phyloP scores from a whole-genome alignment of 2,113 vertebrate species.

The Vulpes lagopus region DNA sequence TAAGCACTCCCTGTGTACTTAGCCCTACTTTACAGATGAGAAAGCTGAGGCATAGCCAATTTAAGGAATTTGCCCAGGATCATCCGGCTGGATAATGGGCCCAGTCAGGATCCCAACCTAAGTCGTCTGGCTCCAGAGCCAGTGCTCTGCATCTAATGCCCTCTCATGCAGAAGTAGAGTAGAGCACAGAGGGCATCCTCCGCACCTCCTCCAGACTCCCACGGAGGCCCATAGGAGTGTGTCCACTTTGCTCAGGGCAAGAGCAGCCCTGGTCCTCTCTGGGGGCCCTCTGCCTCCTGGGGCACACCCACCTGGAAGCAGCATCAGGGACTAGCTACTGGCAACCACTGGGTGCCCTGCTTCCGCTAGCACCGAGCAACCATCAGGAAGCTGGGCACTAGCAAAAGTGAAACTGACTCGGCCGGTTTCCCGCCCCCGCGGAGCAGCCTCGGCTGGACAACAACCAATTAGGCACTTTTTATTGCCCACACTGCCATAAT shows the following conservation, averaged over 20 bases:
- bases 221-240: background rate
- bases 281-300: background rate
- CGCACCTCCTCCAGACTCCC: background rate
- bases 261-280: background rate
- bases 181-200: background rate
- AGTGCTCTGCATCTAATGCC: background rate
- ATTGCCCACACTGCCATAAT: conserved; percentile 79
- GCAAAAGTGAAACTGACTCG: conserved; percentile 83
- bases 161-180: background rate
- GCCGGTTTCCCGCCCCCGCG: conserved; percentile 73
- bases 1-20: background rate
- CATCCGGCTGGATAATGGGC: background rate
- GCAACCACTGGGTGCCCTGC: background rate
- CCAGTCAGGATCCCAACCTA: background rate
- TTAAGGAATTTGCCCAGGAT: background rate
- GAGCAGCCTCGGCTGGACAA: conserved; percentile 75
- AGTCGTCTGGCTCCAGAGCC: background rate
- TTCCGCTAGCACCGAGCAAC: conserved; percentile 63
- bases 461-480: conserved; percentile 83
- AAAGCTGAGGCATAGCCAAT: background rate
- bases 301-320: background rate
- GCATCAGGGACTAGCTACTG: background rate
- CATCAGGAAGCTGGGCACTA: conserved; percentile 48
- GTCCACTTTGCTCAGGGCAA: background rate
- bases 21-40: background rate